Percentiles rank a stretch among this genome's conserved stretches.
Evolutionary conservation across 2,797 vertebrate species (phyloP).

Genomic region (Todus mexicanus): DNA sequence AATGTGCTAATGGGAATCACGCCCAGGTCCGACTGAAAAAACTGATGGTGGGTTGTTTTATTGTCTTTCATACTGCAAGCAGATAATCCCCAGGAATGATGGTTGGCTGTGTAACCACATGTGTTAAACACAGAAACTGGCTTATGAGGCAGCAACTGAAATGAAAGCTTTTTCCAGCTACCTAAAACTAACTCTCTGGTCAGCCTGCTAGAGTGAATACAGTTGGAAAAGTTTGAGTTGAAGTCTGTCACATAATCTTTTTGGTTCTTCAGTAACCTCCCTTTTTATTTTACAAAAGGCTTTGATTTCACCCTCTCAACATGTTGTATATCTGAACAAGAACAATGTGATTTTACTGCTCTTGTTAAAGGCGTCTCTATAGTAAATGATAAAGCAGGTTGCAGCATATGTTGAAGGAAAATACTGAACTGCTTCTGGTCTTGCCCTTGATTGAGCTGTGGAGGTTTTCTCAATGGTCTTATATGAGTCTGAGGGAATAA

Average conservation of each 20-base stretch:
- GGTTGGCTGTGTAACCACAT: slow-evolving; percentile 16
- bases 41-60: background rate
- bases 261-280: background rate
- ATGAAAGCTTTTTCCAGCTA: background rate
- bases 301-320: background rate
- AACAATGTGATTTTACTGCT: background rate
- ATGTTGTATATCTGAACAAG: background rate
- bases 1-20: slow-evolving; percentile 11
- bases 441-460: background rate
- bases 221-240: background rate
- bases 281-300: background rate
- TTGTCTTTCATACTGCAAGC: slow-evolving; percentile 41
- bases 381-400: background rate
- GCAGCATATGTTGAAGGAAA: background rate
- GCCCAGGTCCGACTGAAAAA: slow-evolving; percentile 14
- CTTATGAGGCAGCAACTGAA: slow-evolving; percentile 24
- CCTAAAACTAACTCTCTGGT: background rate
- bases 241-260: background rate
- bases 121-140: slow-evolving; percentile 24
- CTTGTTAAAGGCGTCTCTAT: background rate
- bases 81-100: slow-evolving; percentile 36
- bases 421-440: background rate
- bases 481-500: background rate
- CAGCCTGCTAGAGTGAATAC: background rate
- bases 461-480: background rate